These are phyloP conservation scores for Cepaea hortensis DNA, from an alignment of 2,888 invertebrate species.

Conservation along the genomic window DNA sequence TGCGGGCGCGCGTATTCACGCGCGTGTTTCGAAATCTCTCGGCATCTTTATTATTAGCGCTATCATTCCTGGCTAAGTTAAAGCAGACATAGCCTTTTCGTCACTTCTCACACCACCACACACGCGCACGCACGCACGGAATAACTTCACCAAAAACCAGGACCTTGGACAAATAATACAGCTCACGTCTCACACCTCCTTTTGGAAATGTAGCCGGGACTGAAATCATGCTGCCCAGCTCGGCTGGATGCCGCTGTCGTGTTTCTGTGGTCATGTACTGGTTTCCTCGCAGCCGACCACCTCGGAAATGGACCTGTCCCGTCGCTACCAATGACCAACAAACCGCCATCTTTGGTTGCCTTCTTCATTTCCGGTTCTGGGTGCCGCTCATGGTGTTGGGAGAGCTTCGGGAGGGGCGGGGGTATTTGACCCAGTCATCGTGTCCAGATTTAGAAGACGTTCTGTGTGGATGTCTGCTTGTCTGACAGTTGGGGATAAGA, in stretches of 20 bases:
- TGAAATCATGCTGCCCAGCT: neutral
- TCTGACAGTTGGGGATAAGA: too few relatives aligned
- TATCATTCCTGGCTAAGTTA: neutral
- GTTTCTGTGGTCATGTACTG: conserved; percentile 37
- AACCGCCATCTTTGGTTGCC: conserved; percentile 33
- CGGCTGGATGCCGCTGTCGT: neutral
- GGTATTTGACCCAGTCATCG: neutral
- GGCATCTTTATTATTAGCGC: too few relatives aligned
- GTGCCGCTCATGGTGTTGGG: neutral
- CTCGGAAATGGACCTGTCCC: conserved; percentile 39
- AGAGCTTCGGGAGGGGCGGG: neutral
- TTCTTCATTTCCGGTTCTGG: conserved; percentile 33
- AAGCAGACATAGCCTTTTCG: neutral
- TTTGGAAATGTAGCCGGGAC: neutral
- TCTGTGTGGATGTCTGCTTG: too few relatives aligned
- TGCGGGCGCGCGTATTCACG: too few relatives aligned
- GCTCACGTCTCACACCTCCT: conserved; percentile 22
- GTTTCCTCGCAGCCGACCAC: conserved; percentile 15
- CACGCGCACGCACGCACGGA: neutral
- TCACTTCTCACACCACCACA: neutral
- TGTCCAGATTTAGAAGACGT: neutral
- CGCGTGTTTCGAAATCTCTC: too few relatives aligned
- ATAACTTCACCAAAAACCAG: neutral
- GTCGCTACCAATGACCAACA: conserved; percentile 11
- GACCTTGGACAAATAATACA: neutral